Percentiles rank a stretch among this genome's conserved stretches.
phyloP scores from a whole-genome alignment of 1,140 invertebrate genomes.

The Mizuhopecten yessoensis region DNA sequence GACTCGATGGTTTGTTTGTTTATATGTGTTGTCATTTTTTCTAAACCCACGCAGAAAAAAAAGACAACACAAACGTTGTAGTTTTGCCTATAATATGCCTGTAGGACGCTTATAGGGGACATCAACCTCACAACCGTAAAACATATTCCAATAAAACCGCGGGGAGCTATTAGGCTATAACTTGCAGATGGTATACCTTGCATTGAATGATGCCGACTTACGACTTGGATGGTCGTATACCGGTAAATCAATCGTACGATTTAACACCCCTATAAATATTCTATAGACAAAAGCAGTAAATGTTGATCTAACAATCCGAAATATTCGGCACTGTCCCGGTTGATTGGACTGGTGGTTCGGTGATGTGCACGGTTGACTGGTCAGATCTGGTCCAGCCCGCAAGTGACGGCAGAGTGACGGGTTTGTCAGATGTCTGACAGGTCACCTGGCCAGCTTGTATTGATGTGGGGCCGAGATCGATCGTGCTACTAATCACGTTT shows the following conservation, averaged over 20 bases:
- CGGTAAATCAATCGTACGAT: constrained; percentile 7
- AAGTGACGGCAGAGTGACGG: not conserved
- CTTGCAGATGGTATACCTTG: not conserved
- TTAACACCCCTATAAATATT: constrained; percentile 10
- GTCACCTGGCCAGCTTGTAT: constrained; percentile 6
- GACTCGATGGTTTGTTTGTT: not conserved
- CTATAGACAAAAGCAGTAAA: constrained; percentile 27
- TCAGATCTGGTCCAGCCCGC: not conserved
- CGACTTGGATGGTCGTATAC: not conserved
- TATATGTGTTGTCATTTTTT: not conserved
- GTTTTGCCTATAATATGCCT: not conserved
- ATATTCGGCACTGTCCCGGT: not conserved
- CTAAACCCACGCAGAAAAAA: constrained; percentile 16
- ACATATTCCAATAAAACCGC: not conserved
- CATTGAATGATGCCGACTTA: not conserved
- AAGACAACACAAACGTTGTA: not conserved
- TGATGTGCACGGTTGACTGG: not conserved
- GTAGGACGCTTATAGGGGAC: not conserved
- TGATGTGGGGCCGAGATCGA: constrained; percentile 19
- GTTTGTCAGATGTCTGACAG: not conserved
- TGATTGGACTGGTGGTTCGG: not conserved
- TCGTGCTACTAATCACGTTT: not conserved
- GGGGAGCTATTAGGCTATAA: not conserved
- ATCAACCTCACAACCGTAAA: not conserved
- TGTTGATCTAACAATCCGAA: constrained; percentile 13